Conservation (phyloP, 2,888 invertebrate genomes). For the Phania funesta region DNA sequence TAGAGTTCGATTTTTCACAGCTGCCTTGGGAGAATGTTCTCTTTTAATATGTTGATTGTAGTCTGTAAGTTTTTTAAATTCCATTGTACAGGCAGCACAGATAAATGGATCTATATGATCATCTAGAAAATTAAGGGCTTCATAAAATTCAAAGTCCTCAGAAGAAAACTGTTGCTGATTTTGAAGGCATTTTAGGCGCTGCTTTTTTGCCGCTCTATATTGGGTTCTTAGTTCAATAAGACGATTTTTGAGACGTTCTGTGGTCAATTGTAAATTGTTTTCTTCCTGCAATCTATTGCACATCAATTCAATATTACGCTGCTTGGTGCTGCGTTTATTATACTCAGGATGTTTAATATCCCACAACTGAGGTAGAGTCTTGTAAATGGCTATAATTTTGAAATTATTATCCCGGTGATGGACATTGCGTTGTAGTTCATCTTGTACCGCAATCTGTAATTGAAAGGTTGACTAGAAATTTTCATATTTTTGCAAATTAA, state of each 20-base stretch:
- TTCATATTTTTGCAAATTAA: not conserved
- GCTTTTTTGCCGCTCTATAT: conserved; percentile 73
- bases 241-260: conserved; percentile 73
- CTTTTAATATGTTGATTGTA: conserved; percentile 71
- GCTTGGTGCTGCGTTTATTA: conserved; percentile 73
- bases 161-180: conserved; percentile 69
- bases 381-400: conserved; percentile 74
- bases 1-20: not conserved
- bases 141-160: conserved; percentile 73
- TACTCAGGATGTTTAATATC: conserved; percentile 74
- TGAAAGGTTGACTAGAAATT: not conserved
- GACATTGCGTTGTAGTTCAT: conserved; percentile 71
- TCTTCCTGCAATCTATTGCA: conserved; percentile 73
- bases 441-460: conserved; percentile 46
- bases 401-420: conserved; percentile 71
- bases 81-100: conserved; percentile 70
- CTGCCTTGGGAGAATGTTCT: conserved; percentile 66
- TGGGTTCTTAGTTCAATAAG: conserved; percentile 74
- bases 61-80: conserved; percentile 73
- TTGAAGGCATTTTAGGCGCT: conserved; percentile 68
- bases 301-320: conserved; percentile 71
- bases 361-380: conserved; percentile 74
- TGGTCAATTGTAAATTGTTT: conserved; percentile 71
- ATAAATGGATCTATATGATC: conserved; percentile 75
- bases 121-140: conserved; percentile 72